phyloP scores from a whole-genome alignment of 2,797 vertebrate genomes.

The Malurus splendens region DNA sequence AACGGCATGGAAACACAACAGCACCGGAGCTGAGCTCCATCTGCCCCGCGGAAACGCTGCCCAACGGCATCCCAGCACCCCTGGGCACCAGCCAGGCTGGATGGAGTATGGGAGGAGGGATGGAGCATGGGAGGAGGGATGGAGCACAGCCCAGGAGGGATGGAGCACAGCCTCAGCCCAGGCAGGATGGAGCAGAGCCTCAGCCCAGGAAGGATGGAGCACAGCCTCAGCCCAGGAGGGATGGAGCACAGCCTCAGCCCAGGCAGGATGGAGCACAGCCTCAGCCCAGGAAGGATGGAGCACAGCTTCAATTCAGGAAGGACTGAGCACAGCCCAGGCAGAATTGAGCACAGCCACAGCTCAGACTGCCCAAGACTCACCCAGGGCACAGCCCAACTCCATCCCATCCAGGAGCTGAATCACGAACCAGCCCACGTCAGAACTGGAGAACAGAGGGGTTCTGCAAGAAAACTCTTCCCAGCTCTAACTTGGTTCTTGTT shows the following conservation, averaged over 20 bases:
- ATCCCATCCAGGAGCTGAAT: background rate
- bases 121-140: background rate
- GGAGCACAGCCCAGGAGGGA: background rate
- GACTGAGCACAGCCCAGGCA: background rate
- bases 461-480: background rate
- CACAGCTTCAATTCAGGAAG: background rate
- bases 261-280: no score
- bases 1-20: background rate
- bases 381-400: background rate
- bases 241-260: no score
- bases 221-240: no score
- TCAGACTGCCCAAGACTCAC: background rate
- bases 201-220: background rate
- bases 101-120: background rate
- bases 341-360: background rate
- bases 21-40: background rate
- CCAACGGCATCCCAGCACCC: accelerated
- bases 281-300: background rate
- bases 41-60: background rate
- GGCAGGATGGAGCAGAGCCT: background rate
- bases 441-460: background rate
- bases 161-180: background rate
- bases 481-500: background rate
- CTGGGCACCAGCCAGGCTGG: background rate
- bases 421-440: background rate